phyloP scores from a whole-genome alignment of 2,797 vertebrate species.

The Onychomys torridus region DNA sequence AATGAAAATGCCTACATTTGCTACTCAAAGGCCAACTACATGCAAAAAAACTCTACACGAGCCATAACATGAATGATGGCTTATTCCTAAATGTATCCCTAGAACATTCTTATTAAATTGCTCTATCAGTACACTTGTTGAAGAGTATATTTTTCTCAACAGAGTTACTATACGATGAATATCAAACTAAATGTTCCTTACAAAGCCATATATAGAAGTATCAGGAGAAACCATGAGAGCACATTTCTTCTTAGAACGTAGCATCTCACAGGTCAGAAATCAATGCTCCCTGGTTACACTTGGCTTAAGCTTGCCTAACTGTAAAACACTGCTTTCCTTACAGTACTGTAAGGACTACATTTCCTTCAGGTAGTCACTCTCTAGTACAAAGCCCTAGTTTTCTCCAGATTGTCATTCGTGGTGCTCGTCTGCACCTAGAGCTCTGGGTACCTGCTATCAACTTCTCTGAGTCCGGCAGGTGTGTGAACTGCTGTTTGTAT shows the following conservation, averaged over 20 bases:
- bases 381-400: constrained; percentile 17
- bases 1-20: constrained; percentile 36
- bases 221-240: not conserved
- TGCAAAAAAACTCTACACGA: constrained; percentile 14
- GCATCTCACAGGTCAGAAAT: constrained; percentile 34
- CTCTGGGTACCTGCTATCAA: constrained; percentile 91
- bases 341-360: not conserved
- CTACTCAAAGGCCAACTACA: constrained; percentile 13
- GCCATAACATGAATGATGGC: not conserved
- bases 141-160: constrained; percentile 11
- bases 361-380: not conserved
- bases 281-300: not conserved
- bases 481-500: constrained; percentile 94
- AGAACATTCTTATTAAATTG: not conserved
- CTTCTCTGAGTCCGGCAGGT: constrained; percentile 92
- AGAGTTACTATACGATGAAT: constrained; percentile 19
- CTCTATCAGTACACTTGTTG: not conserved
- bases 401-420: not conserved
- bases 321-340: not conserved
- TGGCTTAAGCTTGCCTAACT: constrained; percentile 30
- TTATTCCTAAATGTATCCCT: not conserved
- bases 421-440: not conserved
- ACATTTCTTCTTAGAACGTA: constrained; percentile 14
- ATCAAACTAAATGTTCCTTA: constrained; percentile 58
- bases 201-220: constrained; percentile 2